Base-by-base conservation (phyloP, 2,113 vertebrate species). In the Benitochromis conjunctus region DNA sequence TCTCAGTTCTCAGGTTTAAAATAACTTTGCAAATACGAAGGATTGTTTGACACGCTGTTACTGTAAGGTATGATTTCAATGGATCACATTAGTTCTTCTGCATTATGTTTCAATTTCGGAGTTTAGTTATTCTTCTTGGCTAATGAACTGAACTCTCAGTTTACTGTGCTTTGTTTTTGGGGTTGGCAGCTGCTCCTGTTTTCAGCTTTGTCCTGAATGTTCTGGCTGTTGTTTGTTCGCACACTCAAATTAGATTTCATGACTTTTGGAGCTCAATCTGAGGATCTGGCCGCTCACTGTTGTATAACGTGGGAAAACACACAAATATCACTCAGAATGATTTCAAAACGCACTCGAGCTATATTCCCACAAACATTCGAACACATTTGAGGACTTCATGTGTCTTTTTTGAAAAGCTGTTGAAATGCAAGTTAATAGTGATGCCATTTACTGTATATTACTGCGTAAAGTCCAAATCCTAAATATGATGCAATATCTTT, bases 231-330 rank as follows among this genome's bases (percentile, higher is more conserved):
- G 89, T 93, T 92, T 88, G 71, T 79, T 86, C 83, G 87, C 76
- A 79, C 79, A 56, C 79, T 85, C 86, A 85, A 92, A 88, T 89
- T 91, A 89, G 88, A 93, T 89, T 81, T 92, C 57, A 62, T 79
- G 83, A 91, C 24, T 87, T 87, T 83, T 66, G 69, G 71, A 88
- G 64, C 56, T 18, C 53, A 80, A 83, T 64, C 79, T 62, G 38
- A 24, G n/a, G 46, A 90, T 91, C 78, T 86, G 84, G 62, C 89
- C 4, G 79, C 51, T 81, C 46, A 4, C 77, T 64, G 38, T 26
- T 66, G 82, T 7, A 31, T 71, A 91, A 89, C 53, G 46, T 79
- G 48, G 62, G 85, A 77, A 34, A 83, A 55, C 21, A 46, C 29
- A 46, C 54, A 74, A 54, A 58, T 81, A 51, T 71, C 14, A 64